A percentile compares a stretch with the other conserved stretches of the same genome.
phyloP scores from a whole-genome alignment of 2,888 invertebrate genomes.

The Drosophila mimetica region DNA sequence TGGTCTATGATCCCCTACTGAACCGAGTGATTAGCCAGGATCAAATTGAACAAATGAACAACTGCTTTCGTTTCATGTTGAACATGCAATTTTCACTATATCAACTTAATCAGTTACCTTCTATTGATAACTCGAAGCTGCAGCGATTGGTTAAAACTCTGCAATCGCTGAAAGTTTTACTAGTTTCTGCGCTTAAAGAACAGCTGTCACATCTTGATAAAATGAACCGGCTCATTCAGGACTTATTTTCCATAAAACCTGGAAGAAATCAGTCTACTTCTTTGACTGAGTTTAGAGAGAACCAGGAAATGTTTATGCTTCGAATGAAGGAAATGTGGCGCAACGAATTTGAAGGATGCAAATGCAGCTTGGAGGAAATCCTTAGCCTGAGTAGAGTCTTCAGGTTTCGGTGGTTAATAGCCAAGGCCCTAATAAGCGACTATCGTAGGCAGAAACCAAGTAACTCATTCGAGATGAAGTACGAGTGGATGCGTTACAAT shows the following conservation, averaged over 20 bases:
- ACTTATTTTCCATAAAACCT: background rate
- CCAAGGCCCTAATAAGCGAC: background rate
- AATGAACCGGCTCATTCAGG: background rate
- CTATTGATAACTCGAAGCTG: background rate
- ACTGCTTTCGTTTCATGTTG: background rate
- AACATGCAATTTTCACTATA: background rate
- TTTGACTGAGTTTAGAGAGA: background rate
- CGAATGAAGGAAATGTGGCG: background rate
- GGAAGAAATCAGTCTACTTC: too few species aligned
- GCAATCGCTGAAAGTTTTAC: background rate
- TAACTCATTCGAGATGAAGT: background rate
- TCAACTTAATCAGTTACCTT: background rate
- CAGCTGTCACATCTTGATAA: background rate
- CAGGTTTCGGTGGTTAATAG: background rate
- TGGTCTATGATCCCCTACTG: background rate
- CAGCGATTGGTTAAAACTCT: background rate
- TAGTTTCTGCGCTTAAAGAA: background rate
- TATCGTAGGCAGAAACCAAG: background rate
- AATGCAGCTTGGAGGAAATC: background rate
- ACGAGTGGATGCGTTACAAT: background rate
- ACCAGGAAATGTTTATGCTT: background rate
- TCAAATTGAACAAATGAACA: background rate
- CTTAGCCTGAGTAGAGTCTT: background rate
- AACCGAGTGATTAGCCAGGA: conserved; percentile 4
- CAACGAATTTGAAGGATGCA: background rate